phyloP scores from a whole-genome alignment of 2,113 vertebrate genomes.

The Silurus glanis region DNA sequence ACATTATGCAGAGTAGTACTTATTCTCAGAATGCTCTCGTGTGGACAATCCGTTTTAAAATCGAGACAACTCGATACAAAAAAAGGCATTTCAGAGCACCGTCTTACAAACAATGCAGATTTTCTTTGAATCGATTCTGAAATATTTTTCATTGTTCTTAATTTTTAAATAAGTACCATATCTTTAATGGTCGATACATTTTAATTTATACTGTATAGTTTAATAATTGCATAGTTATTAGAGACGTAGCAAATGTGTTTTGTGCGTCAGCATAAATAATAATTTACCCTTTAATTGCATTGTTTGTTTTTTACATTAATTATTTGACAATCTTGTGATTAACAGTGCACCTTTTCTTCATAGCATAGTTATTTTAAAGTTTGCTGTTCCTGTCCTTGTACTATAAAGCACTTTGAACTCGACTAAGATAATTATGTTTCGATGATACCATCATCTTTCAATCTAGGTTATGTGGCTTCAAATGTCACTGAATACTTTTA shows the following conservation, averaged over 20 bases:
- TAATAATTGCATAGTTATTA: background rate
- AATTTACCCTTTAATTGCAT: background rate
- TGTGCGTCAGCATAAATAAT: background rate
- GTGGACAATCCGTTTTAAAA: background rate
- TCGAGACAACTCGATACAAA: background rate
- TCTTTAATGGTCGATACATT: too few species aligned
- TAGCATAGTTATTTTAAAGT: too few species aligned
- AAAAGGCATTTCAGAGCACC: background rate
- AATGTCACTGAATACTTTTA: background rate
- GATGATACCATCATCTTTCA: background rate
- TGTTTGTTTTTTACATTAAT: background rate
- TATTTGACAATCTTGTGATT: background rate
- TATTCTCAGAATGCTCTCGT: background rate
- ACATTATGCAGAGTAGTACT: background rate
- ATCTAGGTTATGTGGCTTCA: background rate
- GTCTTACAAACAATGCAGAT: background rate
- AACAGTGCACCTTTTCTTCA: background rate
- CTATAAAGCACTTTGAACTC: slow-evolving; percentile 17
- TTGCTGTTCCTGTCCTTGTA: background rate
- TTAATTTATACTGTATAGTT: background rate
- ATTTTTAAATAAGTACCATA: background rate
- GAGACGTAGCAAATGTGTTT: background rate
- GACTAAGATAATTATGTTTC: background rate
- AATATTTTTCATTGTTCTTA: background rate
- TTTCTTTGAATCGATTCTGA: background rate